Conservation (phyloP, 2,113 vertebrate genomes). For the Macrotis lagotis region DNA sequence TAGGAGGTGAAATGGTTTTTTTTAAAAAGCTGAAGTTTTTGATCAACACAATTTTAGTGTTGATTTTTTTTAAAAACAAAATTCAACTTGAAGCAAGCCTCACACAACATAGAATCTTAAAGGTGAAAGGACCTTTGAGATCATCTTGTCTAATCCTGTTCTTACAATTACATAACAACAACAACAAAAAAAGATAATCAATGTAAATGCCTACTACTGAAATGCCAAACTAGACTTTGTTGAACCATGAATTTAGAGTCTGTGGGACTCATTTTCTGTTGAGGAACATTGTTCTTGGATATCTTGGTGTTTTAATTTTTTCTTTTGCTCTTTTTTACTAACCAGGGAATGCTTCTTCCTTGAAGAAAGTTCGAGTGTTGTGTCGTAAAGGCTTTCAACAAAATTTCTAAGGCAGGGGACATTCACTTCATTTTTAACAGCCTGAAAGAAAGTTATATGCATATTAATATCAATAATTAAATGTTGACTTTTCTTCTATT, state of each 20-base stretch:
- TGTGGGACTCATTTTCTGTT: conserved; percentile 44
- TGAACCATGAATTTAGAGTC: conserved; percentile 19
- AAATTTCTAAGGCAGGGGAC: conserved; percentile 99
- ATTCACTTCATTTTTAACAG: conserved; percentile 99
- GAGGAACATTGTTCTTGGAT: conserved; percentile 63
- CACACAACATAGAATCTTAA: conserved; percentile 31
- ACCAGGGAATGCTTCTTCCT: conserved; percentile 99
- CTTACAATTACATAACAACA: neutral
- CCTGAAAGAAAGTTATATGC: conserved; percentile 83
- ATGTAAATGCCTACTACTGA: conserved; percentile 17
- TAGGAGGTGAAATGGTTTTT: conserved; percentile 25
- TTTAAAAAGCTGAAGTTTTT: conserved; percentile 40
- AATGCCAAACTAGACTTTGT: conserved; percentile 18
- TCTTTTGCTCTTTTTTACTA: conserved; percentile 78
- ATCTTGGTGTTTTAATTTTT: neutral
- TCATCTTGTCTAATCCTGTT: neutral
- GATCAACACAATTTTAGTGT: conserved; percentile 16
- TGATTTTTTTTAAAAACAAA: conserved; percentile 42
- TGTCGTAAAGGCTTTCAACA: conserved; percentile 97
- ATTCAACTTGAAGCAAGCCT: conserved; percentile 36
- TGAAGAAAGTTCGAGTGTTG: conserved; percentile 96
- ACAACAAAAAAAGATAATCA: neutral
- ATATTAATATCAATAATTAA: conserved; percentile 60
- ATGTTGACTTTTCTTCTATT: conserved; percentile 33
- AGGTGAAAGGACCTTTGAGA: neutral